Evolutionary conservation across 2,888 invertebrate species (phyloP).

Genomic region (Thysanoteuthis rhombus): DNA sequence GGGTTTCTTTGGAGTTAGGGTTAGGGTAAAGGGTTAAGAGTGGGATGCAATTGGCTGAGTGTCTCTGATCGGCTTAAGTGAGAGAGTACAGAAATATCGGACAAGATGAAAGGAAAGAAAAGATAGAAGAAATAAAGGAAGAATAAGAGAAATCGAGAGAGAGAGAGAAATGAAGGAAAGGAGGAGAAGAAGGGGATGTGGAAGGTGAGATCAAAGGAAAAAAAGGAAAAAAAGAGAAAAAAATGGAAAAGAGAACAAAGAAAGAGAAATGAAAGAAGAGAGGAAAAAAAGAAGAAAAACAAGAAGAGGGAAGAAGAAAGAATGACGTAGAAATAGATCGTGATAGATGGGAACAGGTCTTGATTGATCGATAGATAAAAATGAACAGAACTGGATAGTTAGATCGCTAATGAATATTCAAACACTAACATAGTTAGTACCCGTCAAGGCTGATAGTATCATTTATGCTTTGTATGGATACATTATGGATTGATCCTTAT

Average conservation of each 20-base stretch:
- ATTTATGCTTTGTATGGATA: too few relatives aligned
- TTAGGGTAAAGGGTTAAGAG: not conserved
- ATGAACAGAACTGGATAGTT: too few relatives aligned
- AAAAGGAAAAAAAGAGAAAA: not conserved
- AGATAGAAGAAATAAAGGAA: not conserved
- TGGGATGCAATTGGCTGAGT: not conserved
- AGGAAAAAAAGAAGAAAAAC: not conserved
- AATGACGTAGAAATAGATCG: not conserved
- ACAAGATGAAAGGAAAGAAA: not conserved
- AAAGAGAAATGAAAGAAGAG: not conserved
- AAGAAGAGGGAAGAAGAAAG: not conserved
- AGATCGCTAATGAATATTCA: too few relatives aligned
- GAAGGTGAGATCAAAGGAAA: not conserved
- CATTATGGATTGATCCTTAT: too few relatives aligned
- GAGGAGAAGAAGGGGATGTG: not conserved
- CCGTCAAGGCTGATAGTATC: too few relatives aligned
- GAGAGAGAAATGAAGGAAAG: not conserved
- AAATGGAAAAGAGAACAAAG: not conserved
- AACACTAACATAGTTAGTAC: too few relatives aligned
- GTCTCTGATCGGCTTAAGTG: not conserved
- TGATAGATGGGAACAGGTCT: too few relatives aligned
- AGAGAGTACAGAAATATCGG: too few relatives aligned
- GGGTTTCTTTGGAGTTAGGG: not conserved
- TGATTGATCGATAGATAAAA: too few relatives aligned
- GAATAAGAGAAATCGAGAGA: not conserved